Base-by-base conservation (phyloP, 2,888 invertebrate species). In the Scaptomyza flava region DNA sequence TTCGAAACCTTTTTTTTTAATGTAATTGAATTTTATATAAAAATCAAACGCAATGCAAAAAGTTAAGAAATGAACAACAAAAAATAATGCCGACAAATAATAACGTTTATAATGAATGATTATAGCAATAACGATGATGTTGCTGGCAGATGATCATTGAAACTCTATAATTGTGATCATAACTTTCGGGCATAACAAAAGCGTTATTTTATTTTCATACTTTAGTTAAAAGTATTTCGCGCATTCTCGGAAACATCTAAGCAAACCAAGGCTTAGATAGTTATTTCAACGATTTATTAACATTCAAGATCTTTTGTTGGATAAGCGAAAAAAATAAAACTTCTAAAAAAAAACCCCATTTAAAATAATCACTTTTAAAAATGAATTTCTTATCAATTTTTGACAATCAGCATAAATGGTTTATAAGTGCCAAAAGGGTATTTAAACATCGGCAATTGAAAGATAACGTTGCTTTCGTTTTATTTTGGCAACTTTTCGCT, bases 11-110 rank as follows among this genome's bases (percentile, higher is more conserved):
- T 11, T 23, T 11, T 23, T 12, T 72, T 43, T 61, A 76, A 72
- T 80, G 73, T 80, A 85, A 85, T 85, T 85, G 80, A 82, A 82
- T 71, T 64, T 66, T 77, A 64, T 69, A 70, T 63, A 72, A 71
- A 79, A 77, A 75, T 72, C 61, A 72, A 79, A 79, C 53, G 56
- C 66, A 68, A 68, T 31, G 45, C 76, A 69, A 71, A 50, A 36
- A 56, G 63, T 51, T 51, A 52, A 47, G 58, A 62, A 73, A 23
- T 38, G 3, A 38, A n/a, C 1, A 36, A 5, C 12, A n/a, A 38
- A n/a, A 38, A 38, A 17, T 41, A 9, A 41, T 30, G 56, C 62
- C 66, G 58, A 67, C 82, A 71, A 79, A 68, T 47, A 63, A 66
- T 68, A 70, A 58, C 58, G 59, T 46, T 53, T n/a, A 46, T 38